phyloP scores from a whole-genome alignment of 2,113 vertebrate genomes.

The Bujurquina vittata region DNA sequence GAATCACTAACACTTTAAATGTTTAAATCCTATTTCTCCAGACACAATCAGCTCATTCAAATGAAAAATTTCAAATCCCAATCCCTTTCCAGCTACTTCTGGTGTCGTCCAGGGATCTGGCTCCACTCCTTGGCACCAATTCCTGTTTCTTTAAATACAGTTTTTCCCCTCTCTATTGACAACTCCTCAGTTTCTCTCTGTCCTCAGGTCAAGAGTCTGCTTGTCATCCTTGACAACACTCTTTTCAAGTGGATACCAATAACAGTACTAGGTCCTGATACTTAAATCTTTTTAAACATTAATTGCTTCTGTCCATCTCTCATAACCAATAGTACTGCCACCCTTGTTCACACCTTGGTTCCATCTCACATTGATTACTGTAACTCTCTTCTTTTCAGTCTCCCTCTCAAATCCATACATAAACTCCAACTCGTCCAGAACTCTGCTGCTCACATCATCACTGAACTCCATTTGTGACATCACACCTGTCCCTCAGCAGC shows the following conservation, averaged over 20 bases:
- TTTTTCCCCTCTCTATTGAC: not conserved
- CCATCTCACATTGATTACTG: not conserved
- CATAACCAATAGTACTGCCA: accelerated
- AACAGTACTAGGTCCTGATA: not conserved
- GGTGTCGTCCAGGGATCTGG: not conserved
- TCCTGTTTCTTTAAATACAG: too few species aligned
- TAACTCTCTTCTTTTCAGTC: not conserved
- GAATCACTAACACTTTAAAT: too few species aligned
- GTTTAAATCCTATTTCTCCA: not conserved
- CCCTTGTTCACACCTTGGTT: not conserved
- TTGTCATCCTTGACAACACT: not conserved
- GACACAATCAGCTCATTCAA: not conserved
- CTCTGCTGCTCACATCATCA: not conserved
- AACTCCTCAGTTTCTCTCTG: not conserved
- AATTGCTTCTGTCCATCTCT: not conserved
- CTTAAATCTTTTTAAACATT: not conserved
- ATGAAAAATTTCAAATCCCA: not conserved
- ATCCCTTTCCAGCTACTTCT: not conserved
- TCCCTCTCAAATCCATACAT: not conserved
- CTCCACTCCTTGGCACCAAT: too few species aligned
- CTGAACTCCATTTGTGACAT: not conserved
- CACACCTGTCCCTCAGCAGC: not conserved
- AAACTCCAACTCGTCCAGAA: not conserved
- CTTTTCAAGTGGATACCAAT: too few species aligned
- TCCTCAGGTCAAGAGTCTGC: not conserved